These are phyloP conservation scores for Xiphydria camelus DNA, from an alignment of 2,888 invertebrate species.

Conservation along the genomic window DNA sequence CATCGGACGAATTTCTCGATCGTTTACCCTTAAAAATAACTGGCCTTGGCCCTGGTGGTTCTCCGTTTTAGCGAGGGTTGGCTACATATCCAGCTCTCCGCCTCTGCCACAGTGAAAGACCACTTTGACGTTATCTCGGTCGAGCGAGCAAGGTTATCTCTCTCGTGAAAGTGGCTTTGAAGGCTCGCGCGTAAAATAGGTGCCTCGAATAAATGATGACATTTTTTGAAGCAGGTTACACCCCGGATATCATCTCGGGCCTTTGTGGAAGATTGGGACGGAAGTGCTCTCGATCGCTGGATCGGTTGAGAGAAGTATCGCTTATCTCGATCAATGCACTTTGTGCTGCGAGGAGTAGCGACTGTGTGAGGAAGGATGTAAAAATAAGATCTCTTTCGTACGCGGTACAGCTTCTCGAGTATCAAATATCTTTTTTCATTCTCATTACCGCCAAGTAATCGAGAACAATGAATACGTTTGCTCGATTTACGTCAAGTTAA, in stretches of 20 bases:
- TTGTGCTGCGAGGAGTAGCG: too few species aligned
- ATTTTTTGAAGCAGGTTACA: conserved; percentile 7
- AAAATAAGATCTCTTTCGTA: too few species aligned
- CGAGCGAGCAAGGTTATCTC: conserved; percentile 44
- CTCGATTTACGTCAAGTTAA: too few species aligned
- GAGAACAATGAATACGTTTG: too few species aligned
- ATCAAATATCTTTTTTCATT: too few species aligned
- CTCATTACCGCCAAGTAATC: too few species aligned
- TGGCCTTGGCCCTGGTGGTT: background rate
- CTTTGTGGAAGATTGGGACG: conserved; percentile 10
- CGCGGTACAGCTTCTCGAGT: too few species aligned
- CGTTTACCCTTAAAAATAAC: conserved; percentile 5
- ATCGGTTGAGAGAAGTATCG: conserved; percentile 23
- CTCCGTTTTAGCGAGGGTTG: too few species aligned
- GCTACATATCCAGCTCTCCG: background rate
- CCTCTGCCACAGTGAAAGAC: conserved; percentile 13
- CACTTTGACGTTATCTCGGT: conserved; percentile 48
- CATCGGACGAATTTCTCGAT: too few species aligned
- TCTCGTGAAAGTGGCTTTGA: conserved; percentile 46
- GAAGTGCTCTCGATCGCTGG: conserved; percentile 6
- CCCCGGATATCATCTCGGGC: conserved; percentile 7
- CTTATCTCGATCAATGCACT: conserved; percentile 26
- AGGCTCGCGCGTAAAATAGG: conserved; percentile 26
- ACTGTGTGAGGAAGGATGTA: too few species aligned
- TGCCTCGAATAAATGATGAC: conserved; percentile 15